phyloP scores from a whole-genome alignment of 1,140 invertebrate genomes.

The Cotesia glomerata region DNA sequence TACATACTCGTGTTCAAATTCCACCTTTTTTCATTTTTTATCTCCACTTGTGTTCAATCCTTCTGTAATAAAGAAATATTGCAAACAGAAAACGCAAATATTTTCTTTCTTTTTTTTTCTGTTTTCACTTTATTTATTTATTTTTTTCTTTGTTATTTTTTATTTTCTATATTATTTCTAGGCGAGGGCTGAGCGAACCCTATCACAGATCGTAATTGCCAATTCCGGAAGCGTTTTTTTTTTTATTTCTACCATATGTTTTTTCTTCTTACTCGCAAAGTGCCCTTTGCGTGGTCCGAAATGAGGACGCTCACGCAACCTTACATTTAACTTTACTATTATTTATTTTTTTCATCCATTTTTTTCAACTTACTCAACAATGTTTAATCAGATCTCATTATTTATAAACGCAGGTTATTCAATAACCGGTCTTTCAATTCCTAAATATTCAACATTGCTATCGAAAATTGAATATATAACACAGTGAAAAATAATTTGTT shows the following conservation, averaged over 20 bases:
- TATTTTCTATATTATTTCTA: background rate
- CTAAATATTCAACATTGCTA: background rate
- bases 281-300: background rate
- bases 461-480: background rate
- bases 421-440: background rate
- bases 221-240: constrained; percentile 9
- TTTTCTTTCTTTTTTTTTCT: background rate
- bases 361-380: background rate
- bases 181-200: background rate
- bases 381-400: background rate
- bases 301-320: constrained; percentile 9
- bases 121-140: background rate
- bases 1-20: background rate
- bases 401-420: background rate
- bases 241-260: background rate
- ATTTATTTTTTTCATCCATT: background rate
- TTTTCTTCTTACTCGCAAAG: background rate
- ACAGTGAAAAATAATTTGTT: too few relatives aligned
- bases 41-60: constrained; percentile 1
- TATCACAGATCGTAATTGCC: constrained; percentile 17
- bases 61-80: constrained; percentile 10
- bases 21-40: background rate
- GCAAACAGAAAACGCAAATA: constrained; percentile 5
- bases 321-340: background rate
- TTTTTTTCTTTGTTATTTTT: background rate